These are phyloP conservation scores for Drosophila guanche DNA, from an alignment of 1,140 invertebrate species.

Conservation along the genomic window DNA sequence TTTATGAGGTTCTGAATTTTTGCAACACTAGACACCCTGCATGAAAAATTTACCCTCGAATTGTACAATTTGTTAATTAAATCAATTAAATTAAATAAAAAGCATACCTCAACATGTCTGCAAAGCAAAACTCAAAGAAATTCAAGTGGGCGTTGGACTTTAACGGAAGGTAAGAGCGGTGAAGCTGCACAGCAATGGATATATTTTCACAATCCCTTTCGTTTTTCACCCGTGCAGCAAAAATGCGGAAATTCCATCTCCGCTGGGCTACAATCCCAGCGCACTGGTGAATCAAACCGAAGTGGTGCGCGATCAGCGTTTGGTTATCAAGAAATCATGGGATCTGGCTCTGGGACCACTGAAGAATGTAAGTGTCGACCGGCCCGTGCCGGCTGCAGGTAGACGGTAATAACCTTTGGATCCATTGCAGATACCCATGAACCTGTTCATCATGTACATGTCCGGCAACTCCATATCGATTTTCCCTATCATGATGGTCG, in stretches of 20 bases:
- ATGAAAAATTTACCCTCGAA: slow-evolving; percentile 38
- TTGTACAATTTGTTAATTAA: slow-evolving; percentile 31
- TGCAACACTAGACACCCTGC: neutral
- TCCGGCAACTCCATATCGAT: slow-evolving; percentile 99
- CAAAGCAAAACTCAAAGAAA: slow-evolving; percentile 75
- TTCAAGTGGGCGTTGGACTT: slow-evolving; percentile 81
- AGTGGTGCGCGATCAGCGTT: slow-evolving; percentile 89
- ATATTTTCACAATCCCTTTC: neutral
- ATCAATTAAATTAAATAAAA: slow-evolving; percentile 43
- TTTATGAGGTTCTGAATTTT: no score
- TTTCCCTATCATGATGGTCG: slow-evolving; percentile 99
- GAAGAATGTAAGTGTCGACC: slow-evolving; percentile 49
- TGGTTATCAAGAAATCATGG: slow-evolving; percentile 98
- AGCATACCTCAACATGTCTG: slow-evolving; percentile 61
- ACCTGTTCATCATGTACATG: slow-evolving; percentile 99
- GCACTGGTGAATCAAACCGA: slow-evolving; percentile 89
- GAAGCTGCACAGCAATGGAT: neutral
- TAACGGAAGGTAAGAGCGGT: slow-evolving; percentile 54
- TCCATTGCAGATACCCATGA: slow-evolving; percentile 92
- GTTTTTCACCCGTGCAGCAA: slow-evolving; percentile 52
- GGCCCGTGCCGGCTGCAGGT: neutral
- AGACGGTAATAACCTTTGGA: slow-evolving; percentile 7
- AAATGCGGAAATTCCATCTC: slow-evolving; percentile 87
- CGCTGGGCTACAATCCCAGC: slow-evolving; percentile 92
- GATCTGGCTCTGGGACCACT: slow-evolving; percentile 97